Evolutionary conservation across 2,888 invertebrate species (phyloP).

Genomic region (Barypeithes pellucidus): DNA sequence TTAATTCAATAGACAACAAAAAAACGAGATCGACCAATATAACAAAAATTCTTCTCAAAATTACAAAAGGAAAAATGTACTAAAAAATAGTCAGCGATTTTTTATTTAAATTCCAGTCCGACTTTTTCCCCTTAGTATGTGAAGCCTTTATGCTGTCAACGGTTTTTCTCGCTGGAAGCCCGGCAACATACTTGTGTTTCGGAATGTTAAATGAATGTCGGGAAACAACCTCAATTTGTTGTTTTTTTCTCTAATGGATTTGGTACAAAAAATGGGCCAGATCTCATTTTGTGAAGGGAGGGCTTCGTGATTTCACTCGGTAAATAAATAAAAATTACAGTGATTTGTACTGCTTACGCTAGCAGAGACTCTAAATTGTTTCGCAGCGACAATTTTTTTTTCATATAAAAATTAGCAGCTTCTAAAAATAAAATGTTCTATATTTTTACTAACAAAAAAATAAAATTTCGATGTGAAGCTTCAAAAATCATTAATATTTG

Average conservation of each 20-base stretch:
- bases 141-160: conserved; percentile 46
- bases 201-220: conserved; percentile 43
- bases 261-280: conserved; percentile 13
- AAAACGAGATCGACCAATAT: not conserved
- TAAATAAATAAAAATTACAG: conserved; percentile 22
- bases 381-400: not conserved
- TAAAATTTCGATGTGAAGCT: no score
- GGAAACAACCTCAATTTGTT: conserved; percentile 43
- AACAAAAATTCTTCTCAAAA: conserved; percentile 16
- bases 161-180: conserved; percentile 37
- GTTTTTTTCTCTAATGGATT: conserved; percentile 27
- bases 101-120: conserved; percentile 32
- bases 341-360: not conserved
- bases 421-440: no score
- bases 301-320: conserved; percentile 9
- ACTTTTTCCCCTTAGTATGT: conserved; percentile 34
- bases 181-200: conserved; percentile 33
- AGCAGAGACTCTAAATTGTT: not conserved
- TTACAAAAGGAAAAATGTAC: conserved; percentile 14
- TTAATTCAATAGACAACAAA: no score
- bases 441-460: no score
- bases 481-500: no score
- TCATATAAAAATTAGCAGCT: no score
- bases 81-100: conserved; percentile 39
- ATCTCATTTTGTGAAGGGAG: conserved; percentile 5